A percentile compares a stretch with the other conserved stretches of the same genome.
phyloP scores from a whole-genome alignment of 1,140 invertebrate genomes.

The Achatina immaculata region DNA sequence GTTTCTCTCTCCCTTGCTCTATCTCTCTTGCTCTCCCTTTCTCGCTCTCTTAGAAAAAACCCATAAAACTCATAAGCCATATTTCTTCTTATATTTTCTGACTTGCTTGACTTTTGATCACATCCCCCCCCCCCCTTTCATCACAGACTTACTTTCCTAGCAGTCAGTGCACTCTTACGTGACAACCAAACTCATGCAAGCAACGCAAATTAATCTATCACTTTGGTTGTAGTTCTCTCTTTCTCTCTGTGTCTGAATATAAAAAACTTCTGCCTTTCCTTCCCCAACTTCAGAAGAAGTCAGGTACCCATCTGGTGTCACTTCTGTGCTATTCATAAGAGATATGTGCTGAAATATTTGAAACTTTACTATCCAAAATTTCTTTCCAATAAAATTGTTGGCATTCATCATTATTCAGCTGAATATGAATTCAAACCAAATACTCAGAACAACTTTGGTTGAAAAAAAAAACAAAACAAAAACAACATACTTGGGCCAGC shows the following conservation, averaged over 20 bases:
- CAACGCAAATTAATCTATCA: too few relatives aligned
- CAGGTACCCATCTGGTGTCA: background rate
- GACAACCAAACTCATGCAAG: too few relatives aligned
- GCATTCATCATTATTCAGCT: background rate
- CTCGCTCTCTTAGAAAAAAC: too few relatives aligned
- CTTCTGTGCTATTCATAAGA: background rate
- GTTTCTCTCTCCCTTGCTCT: too few relatives aligned
- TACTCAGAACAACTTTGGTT: background rate
- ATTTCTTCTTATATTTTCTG: background rate
- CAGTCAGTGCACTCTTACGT: too few relatives aligned
- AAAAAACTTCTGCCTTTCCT: too few relatives aligned
- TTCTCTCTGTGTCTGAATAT: too few relatives aligned
- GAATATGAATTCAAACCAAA: background rate
- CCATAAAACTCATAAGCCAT: background rate
- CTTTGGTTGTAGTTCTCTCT: too few relatives aligned
- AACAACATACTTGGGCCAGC: conserved; percentile 92
- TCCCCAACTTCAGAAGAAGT: background rate
- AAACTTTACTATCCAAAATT: background rate
- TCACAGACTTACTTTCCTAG: too few relatives aligned
- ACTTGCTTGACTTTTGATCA: background rate
- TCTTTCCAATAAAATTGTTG: background rate
- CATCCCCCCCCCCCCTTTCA: background rate
- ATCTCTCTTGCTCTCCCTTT: too few relatives aligned
- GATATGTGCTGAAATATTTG: background rate
- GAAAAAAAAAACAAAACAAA: background rate